phyloP scores from a whole-genome alignment of 2,888 invertebrate genomes.

The Hybos culiciformis region DNA sequence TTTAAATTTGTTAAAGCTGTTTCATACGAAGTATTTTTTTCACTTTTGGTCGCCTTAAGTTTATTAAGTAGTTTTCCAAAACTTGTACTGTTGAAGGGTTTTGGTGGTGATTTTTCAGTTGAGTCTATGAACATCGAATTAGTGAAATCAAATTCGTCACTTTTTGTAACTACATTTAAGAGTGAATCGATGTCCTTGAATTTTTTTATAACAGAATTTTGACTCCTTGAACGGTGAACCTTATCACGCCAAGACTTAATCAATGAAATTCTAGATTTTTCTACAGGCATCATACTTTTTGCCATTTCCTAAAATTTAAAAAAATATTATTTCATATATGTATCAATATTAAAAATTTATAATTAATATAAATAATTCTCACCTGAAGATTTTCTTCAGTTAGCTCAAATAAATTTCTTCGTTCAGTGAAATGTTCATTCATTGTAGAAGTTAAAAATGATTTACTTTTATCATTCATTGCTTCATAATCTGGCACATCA shows the following conservation, averaged over 20 bases:
- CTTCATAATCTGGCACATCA: neutral
- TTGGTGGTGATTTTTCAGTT: conserved; percentile 6
- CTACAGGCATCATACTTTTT: conserved; percentile 13
- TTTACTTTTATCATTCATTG: conserved; percentile 1
- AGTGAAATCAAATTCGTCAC: conserved; percentile 26
- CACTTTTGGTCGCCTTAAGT: conserved; percentile 18
- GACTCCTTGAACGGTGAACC: conserved; percentile 26
- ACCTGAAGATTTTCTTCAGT: conserved; percentile 16
- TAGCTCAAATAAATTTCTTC: conserved; percentile 15
- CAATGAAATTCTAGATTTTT: conserved; percentile 22
- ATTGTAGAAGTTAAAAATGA: conserved; percentile 1
- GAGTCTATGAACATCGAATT: too few species aligned
- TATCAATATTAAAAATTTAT: too few species aligned
- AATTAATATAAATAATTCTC: conserved; percentile 11
- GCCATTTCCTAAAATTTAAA: conserved; percentile 24
- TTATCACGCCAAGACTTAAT: conserved; percentile 32
- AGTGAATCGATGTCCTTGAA: conserved; percentile 25
- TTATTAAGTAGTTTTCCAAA: conserved; percentile 21
- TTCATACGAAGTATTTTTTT: too few species aligned
- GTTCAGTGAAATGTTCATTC: neutral
- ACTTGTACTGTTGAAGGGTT: conserved; percentile 11
- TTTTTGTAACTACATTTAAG: conserved; percentile 23
- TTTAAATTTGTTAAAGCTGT: conserved; percentile 2
- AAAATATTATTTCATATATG: too few species aligned
- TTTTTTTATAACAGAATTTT: conserved; percentile 23